A percentile compares a stretch with the other conserved stretches of the same genome.
These are phyloP conservation scores for Cryptosula pallasiana DNA, from an alignment of 2,888 invertebrate species.

Conservation along the genomic window DNA sequence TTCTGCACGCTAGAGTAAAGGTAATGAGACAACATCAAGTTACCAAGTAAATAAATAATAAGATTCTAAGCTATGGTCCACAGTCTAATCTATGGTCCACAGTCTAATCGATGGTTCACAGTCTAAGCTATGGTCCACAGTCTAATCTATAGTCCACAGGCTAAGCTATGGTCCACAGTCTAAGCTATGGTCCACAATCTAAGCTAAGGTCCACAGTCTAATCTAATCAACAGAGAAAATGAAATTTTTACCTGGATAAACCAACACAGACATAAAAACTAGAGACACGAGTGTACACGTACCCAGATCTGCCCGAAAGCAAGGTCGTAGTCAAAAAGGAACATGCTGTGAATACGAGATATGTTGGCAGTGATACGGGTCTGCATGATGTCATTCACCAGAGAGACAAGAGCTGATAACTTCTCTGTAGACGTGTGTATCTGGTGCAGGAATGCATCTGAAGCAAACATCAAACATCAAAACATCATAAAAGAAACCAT, in stretches of 20 bases:
- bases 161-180: no score
- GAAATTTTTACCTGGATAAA: not conserved
- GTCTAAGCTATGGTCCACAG: no score
- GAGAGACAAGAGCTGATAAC: constrained; percentile 39
- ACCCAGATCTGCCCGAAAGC: constrained; percentile 49
- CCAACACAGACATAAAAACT: not conserved
- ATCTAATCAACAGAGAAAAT: no score
- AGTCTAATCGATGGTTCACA: no score
- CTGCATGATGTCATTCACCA: constrained; percentile 42
- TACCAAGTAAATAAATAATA: no score
- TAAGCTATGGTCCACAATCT: no score
- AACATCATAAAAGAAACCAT: no score
- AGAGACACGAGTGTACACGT: constrained; percentile 25
- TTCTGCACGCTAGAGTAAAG: not conserved
- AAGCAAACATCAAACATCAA: no score
- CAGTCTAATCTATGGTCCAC: no score
- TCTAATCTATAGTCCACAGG: no score
- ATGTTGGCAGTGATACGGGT: constrained; percentile 41
- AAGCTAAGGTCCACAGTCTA: no score
- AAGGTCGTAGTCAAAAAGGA: constrained; percentile 45
- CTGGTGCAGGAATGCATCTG: constrained; percentile 52
- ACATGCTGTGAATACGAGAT: constrained; percentile 41
- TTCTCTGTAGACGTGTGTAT: constrained; percentile 45
- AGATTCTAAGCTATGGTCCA: no score
- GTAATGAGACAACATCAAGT: not conserved